Evolutionary conservation across 2,797 vertebrate species (phyloP), one percentile per base, ranked within the genome.

Genomic region (Liparis tanakae): DNA sequence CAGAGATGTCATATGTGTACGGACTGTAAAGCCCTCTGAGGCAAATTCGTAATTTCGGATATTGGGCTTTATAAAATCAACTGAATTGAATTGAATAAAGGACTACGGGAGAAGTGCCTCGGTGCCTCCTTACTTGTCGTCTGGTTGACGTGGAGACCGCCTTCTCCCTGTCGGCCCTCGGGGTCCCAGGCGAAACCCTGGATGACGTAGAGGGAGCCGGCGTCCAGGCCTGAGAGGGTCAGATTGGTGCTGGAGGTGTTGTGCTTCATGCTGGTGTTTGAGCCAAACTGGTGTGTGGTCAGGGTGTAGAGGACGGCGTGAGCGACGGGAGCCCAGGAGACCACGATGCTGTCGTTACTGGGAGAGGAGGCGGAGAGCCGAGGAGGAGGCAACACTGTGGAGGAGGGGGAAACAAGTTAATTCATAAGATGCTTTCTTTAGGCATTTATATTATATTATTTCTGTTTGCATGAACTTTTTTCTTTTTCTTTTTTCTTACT

Each of bases 381-480:
- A 0, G 95, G 95, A 68, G 96, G 93, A 41, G 95, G 85, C 88
- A 99, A 83, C 53, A 96, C 97, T 99, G 91, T 36, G 65, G 78
- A 84, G 57, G 51, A 70, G 33, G 67, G 15, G 78, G 58, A 30
- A 30, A 30, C 1, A 30, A 30, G 25, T 57, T 20, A 60, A n/a
- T 63, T 10, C 18, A 13, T 25, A 10, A 34, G 25, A 41, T 41
- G 9, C 14, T 54, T 30, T 30, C 33, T 70, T 41, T 57, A 4
- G 33, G 51, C 25, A 25, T 30, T 30, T 1, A 3, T 54, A 7
- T 30, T 30, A 8, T 54, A 20, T 10, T 18, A 9, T 17, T 48
- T 20, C 8, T 46, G 44, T 7, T 17, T 30, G 14, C 6, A 15
- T 6, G 15, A 6, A 15, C 44, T 46, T 50, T 20, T 50, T 10